Percentiles rank a stretch among this genome's conserved stretches.
Evolutionary conservation across 1,140 invertebrate species (phyloP).

Genomic region (Ceratosolen fusciceps): DNA sequence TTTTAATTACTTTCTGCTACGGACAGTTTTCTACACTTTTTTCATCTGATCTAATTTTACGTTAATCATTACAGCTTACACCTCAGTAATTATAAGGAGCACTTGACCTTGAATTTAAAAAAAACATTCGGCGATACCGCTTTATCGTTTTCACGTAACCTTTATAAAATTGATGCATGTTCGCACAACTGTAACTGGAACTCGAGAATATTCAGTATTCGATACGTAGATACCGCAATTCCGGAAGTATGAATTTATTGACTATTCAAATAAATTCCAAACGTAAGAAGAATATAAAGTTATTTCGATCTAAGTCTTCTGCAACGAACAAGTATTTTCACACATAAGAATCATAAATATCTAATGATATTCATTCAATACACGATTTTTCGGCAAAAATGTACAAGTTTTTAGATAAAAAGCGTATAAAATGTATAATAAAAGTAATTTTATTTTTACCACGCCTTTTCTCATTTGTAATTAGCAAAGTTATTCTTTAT

Average conservation of each 20-base stretch:
- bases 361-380: not conserved
- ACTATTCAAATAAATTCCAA: not conserved
- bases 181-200: not conserved
- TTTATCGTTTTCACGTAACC: not conserved
- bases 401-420: no score
- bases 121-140: no score
- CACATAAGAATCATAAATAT: not conserved
- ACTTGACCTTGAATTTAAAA: no score
- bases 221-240: not conserved
- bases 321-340: not conserved
- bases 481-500: no score
- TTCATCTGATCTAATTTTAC: no score
- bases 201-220: not conserved
- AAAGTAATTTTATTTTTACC: no score
- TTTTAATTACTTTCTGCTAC: slow-evolving; percentile 1
- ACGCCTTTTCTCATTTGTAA: no score
- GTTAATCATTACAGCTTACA: no score
- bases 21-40: no score
- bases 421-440: no score
- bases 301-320: not conserved
- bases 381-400: not conserved
- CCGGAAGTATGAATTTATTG: not conserved
- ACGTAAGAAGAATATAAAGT: not conserved
- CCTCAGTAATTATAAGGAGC: no score
- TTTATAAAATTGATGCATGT: not conserved